Percentiles rank a stretch among this genome's conserved stretches.
phyloP scores from a whole-genome alignment of 2,797 vertebrate species.

The Simalia tracyae region DNA sequence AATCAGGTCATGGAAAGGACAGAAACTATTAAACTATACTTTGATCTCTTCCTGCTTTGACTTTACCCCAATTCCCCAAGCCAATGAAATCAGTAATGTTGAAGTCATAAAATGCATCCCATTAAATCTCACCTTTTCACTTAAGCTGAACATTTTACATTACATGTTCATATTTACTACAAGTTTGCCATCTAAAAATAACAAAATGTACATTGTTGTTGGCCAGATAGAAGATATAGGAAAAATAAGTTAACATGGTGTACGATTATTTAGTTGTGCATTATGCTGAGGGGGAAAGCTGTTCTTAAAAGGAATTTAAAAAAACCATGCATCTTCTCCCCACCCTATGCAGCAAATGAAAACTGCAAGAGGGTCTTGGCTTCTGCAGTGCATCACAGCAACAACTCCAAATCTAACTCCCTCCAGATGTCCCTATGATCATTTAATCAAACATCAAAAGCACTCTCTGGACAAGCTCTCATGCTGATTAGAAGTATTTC shows the following conservation, averaged over 20 bases:
- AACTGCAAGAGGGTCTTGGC: slow-evolving; percentile 63
- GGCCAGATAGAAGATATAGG: slow-evolving; percentile 34
- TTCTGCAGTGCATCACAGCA: slow-evolving; percentile 65
- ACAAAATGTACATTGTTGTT: neutral
- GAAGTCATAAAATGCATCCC: slow-evolving; percentile 29
- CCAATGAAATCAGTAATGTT: slow-evolving; percentile 34
- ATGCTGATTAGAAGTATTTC: slow-evolving; percentile 67
- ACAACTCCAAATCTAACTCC: slow-evolving; percentile 73
- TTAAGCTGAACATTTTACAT: slow-evolving; percentile 32
- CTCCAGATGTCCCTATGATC: slow-evolving; percentile 77
- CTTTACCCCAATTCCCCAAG: slow-evolving; percentile 5
- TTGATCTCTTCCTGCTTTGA: slow-evolving; percentile 31
- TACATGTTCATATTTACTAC: neutral
- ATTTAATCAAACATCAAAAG: slow-evolving; percentile 78
- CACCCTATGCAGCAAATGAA: slow-evolving; percentile 50
- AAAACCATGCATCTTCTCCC: neutral
- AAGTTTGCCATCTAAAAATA: slow-evolving; percentile 5
- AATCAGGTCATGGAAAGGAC: slow-evolving; percentile 37
- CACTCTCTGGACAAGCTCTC: slow-evolving; percentile 68
- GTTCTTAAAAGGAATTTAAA: slow-evolving; percentile 45
- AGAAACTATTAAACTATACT: slow-evolving; percentile 20
- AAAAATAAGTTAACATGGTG: slow-evolving; percentile 55
- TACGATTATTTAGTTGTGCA: slow-evolving; percentile 35
- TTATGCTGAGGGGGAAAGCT: slow-evolving; percentile 32
- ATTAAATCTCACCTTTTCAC: slow-evolving; percentile 45